These are phyloP conservation scores for Catharus minimus DNA, from an alignment of 2,113 vertebrate species.

Conservation along the genomic window DNA sequence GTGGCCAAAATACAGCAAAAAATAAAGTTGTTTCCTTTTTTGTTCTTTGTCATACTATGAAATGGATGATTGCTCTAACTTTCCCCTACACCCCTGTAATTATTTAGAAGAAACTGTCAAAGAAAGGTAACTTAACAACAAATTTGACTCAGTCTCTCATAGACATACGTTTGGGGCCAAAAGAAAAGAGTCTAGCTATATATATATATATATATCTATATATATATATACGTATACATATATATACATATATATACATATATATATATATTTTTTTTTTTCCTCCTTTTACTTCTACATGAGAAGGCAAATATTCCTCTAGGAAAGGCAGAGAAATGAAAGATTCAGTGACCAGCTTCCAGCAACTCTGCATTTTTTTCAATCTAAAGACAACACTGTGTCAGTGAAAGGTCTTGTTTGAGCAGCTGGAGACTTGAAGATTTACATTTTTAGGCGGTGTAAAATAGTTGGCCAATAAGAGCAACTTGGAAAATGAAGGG, in stretches of 20 bases:
- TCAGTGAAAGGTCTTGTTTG: slow-evolving; percentile 17
- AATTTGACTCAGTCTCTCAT: background rate
- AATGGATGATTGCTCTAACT: background rate
- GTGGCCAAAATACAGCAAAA: background rate
- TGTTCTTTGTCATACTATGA: background rate
- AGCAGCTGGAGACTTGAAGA: slow-evolving; percentile 11
- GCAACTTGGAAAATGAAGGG: background rate
- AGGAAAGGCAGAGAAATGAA: background rate
- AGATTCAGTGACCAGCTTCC: background rate
- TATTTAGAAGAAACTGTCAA: background rate
- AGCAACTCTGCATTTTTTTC: background rate
- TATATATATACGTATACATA: no score
- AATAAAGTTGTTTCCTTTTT: background rate
- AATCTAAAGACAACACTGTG: background rate
- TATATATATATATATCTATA: no score
- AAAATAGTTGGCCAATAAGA: background rate
- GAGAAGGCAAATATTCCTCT: background rate
- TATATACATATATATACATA: no score
- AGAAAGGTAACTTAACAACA: background rate
- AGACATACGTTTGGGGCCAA: rapidly evolving
- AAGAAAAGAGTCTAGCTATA: background rate
- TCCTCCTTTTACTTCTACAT: rapidly evolving
- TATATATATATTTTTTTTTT: no score
- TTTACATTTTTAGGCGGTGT: background rate
- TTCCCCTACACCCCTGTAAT: rapidly evolving